A percentile compares a stretch with the other conserved stretches of the same genome.
Evolutionary conservation across 2,888 invertebrate genomes (phyloP).

Genomic region (Erebia ligea): DNA sequence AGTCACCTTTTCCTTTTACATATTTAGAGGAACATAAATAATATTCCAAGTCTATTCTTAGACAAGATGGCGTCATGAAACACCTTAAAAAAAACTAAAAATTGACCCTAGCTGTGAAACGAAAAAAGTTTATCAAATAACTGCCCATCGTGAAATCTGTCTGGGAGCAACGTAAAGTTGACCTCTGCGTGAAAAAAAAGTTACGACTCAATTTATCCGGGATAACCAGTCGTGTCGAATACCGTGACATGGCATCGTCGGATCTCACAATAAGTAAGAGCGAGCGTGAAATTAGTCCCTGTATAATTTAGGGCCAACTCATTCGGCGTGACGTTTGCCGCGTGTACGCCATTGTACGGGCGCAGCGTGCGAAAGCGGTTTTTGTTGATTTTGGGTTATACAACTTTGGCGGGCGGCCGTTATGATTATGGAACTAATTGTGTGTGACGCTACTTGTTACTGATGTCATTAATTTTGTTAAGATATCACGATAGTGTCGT

Average conservation of each 20-base stretch:
- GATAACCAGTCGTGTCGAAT: conserved; percentile 72
- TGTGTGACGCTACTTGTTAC: conserved; percentile 45
- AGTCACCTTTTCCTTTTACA: no score
- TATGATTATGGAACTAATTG: conserved; percentile 66
- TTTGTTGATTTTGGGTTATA: conserved; percentile 74
- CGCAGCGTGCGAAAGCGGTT: conserved; percentile 65
- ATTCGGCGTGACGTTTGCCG: conserved; percentile 70
- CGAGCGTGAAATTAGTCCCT: conserved; percentile 76
- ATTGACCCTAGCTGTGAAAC: no score
- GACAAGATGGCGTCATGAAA: no score
- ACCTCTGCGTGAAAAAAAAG: conserved; percentile 48
- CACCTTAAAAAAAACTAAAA: no score
- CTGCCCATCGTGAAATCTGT: background rate
- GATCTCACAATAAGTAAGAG: conserved; percentile 76
- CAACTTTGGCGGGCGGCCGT: conserved; percentile 50
- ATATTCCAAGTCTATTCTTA: no score
- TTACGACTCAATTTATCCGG: conserved; percentile 66
- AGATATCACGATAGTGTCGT: conserved; percentile 1
- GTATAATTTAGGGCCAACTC: conserved; percentile 74
- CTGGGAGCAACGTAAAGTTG: conserved; percentile 25
- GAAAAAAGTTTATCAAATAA: no score
- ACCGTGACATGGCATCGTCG: conserved; percentile 73
- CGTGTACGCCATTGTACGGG: conserved; percentile 69
- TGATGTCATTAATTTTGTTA: conserved; percentile 21
- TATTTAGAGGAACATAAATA: no score